Evolutionary conservation across 2,113 vertebrate species (phyloP).

Genomic region (Phyllostomus hastatus): DNA sequence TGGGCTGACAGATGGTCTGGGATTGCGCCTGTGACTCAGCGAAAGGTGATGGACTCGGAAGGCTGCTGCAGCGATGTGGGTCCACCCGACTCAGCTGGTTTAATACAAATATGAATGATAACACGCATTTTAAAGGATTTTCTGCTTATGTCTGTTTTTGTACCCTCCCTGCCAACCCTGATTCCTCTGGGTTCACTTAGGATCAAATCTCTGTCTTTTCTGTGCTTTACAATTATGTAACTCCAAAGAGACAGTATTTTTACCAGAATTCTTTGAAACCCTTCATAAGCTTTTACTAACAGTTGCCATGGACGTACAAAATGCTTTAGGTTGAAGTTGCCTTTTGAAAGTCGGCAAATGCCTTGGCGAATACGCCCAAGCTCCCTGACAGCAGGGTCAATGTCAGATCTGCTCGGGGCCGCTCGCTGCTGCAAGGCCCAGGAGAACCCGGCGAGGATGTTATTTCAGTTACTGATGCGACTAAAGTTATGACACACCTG

Average conservation of each 20-base stretch:
- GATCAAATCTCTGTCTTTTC: constrained; percentile 16
- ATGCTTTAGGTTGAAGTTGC: constrained; percentile 12
- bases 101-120: constrained; percentile 17
- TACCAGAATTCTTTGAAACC: constrained; percentile 16
- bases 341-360: constrained; percentile 53
- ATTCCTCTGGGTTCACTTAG: background rate
- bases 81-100: background rate
- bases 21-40: background rate
- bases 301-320: background rate
- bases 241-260: constrained; percentile 12
- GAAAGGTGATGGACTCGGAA: background rate
- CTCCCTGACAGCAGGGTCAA: constrained; percentile 5
- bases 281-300: constrained; percentile 3
- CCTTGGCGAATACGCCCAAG: constrained; percentile 18
- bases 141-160: constrained; percentile 28
- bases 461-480: background rate
- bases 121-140: background rate
- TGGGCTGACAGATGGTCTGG: background rate
- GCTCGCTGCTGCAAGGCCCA: background rate
- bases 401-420: background rate
- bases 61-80: background rate
- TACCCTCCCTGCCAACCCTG: background rate
- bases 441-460: background rate
- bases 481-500: background rate
- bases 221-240: constrained; percentile 32